A percentile compares a stretch with the other conserved stretches of the same genome.
These are phyloP conservation scores for Drosophila rufa DNA, from an alignment of 1,140 invertebrate species.

Conservation along the genomic window DNA sequence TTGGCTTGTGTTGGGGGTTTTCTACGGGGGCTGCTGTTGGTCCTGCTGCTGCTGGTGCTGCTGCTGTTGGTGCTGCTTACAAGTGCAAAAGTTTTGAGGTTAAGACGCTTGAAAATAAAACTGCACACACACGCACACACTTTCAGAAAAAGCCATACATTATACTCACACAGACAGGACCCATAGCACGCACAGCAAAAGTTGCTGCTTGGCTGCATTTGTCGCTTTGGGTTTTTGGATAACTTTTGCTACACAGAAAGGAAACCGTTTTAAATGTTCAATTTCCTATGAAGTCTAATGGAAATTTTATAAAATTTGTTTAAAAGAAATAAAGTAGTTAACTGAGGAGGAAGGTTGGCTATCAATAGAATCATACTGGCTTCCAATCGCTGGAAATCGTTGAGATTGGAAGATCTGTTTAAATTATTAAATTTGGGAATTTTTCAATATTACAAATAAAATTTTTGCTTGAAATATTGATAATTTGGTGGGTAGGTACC, in stretches of 20 bases:
- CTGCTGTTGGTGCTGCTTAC: slow-evolving; percentile 49
- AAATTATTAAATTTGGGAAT: no score
- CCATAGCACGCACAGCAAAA: slow-evolving; percentile 30
- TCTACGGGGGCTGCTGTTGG: neutral
- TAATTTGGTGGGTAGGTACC: no score
- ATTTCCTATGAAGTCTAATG: no score
- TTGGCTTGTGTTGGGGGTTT: slow-evolving; percentile 10
- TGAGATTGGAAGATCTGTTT: no score
- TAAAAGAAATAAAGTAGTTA: neutral
- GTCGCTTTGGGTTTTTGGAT: slow-evolving; percentile 17
- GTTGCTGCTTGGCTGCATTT: slow-evolving; percentile 54
- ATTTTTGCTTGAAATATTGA: no score
- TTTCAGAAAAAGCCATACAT: slow-evolving; percentile 15
- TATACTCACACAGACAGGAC: slow-evolving; percentile 10
- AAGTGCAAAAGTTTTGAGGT: slow-evolving; percentile 78
- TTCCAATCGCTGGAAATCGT: no score
- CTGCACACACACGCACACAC: slow-evolving; percentile 24
- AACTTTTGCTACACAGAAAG: slow-evolving; percentile 42
- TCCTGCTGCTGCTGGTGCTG: neutral
- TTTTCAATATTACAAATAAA: no score
- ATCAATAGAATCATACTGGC: no score
- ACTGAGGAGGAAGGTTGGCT: no score
- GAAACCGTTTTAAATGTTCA: neutral
- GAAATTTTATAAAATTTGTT: no score
- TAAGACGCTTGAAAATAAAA: slow-evolving; percentile 79